Conservation (phyloP, 2,888 invertebrate genomes). For the Torymus aiolomorphi region DNA sequence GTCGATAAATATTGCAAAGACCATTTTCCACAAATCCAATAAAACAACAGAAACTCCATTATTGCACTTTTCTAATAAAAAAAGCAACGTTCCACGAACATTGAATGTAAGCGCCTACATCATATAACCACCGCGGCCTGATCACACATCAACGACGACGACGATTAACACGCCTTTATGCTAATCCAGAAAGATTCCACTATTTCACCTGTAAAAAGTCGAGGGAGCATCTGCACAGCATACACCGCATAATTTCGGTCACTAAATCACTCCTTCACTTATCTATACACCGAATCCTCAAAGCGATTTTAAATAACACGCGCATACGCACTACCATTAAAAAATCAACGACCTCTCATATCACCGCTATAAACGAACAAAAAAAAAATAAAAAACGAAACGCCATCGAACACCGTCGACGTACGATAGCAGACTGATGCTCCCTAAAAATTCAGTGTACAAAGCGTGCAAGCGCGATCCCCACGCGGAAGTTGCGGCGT, state of each 20-base stretch:
- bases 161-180: neutral
- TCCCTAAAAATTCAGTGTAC: conserved; percentile 8
- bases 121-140: too few species aligned
- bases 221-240: conserved; percentile 29
- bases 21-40: too few species aligned
- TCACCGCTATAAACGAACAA: neutral
- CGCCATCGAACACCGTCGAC: neutral
- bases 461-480: neutral
- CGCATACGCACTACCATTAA: neutral
- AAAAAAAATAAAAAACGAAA: neutral
- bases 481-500: conserved; percentile 36
- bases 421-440: conserved; percentile 3
- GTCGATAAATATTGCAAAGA: too few species aligned
- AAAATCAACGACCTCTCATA: too few species aligned
- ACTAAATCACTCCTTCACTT: neutral
- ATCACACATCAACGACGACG: too few species aligned
- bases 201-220: conserved; percentile 51
- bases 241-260: conserved; percentile 30
- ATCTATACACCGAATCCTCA: neutral
- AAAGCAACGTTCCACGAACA: too few species aligned
- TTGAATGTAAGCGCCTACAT: too few species aligned
- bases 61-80: too few species aligned
- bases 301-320: neutral
- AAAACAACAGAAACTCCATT: too few species aligned
- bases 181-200: neutral